Conservation (phyloP, 2,797 vertebrate genomes). For the Lates japonicus region DNA sequence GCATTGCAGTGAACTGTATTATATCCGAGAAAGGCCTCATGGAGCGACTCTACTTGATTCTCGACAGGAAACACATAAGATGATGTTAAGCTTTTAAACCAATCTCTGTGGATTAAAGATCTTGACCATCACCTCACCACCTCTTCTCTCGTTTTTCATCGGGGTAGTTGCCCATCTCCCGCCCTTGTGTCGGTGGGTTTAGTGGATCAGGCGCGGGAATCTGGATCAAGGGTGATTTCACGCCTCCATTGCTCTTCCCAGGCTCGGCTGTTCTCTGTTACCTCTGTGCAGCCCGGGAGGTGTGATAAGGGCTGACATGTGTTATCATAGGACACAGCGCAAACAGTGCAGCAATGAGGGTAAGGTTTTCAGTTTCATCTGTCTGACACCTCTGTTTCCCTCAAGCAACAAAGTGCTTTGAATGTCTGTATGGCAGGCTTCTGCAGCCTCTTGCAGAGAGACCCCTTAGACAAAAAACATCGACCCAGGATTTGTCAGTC, state of each 20-base stretch:
- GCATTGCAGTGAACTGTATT: slow-evolving; percentile 75
- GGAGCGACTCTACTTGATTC: slow-evolving; percentile 67
- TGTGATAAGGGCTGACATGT: slow-evolving; percentile 84
- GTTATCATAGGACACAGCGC: slow-evolving; percentile 84
- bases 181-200: slow-evolving; percentile 81
- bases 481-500: slow-evolving; percentile 54
- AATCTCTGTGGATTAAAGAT: slow-evolving; percentile 75
- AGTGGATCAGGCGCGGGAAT: slow-evolving; percentile 86
- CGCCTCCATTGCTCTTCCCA: slow-evolving; percentile 88
- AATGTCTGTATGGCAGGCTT: slow-evolving; percentile 64
- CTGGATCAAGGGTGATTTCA: slow-evolving; percentile 90
- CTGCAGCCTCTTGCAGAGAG: slow-evolving; percentile 58
- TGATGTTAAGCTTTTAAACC: slow-evolving; percentile 73
- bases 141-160: slow-evolving; percentile 51
- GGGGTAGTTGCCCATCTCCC: slow-evolving; percentile 79
- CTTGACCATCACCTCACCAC: slow-evolving; percentile 64
- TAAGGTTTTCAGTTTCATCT: slow-evolving; percentile 77
- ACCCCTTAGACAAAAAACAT: slow-evolving; percentile 47
- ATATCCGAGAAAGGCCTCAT: slow-evolving; percentile 70
- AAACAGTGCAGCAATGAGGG: slow-evolving; percentile 70
- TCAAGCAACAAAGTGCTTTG: slow-evolving; percentile 72
- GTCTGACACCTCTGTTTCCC: slow-evolving; percentile 78
- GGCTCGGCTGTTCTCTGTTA: slow-evolving; percentile 80
- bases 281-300: slow-evolving; percentile 81
- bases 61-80: slow-evolving; percentile 72